phyloP scores from a whole-genome alignment of 2,888 invertebrate genomes.

The Odontocolon sp. region DNA sequence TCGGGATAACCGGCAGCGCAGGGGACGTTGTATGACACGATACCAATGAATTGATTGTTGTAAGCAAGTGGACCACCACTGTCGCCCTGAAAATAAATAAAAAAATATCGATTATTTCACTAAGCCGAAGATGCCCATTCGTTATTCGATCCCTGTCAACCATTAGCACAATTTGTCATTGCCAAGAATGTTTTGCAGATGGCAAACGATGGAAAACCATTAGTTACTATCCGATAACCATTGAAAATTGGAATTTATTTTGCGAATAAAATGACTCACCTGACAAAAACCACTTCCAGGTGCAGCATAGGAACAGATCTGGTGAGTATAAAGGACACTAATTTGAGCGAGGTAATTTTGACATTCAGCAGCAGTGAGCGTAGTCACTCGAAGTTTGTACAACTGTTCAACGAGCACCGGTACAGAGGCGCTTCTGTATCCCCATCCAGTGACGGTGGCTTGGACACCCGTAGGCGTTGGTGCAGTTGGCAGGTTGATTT shows the following conservation, averaged over 20 bases:
- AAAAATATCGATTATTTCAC: background rate
- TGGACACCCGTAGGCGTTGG: background rate
- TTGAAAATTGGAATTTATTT: too few species aligned
- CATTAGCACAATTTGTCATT: too few species aligned
- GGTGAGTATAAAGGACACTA: background rate
- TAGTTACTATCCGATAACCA: too few species aligned
- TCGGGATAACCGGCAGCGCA: constrained; percentile 59
- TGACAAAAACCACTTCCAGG: constrained; percentile 35
- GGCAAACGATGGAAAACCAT: too few species aligned
- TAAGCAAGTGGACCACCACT: constrained; percentile 58
- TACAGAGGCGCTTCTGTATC: background rate
- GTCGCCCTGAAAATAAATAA: constrained; percentile 47
- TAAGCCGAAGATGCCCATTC: too few species aligned
- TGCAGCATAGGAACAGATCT: constrained; percentile 38
- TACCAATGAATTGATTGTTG: constrained; percentile 49
- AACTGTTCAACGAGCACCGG: background rate
- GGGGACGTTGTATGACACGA: constrained; percentile 60
- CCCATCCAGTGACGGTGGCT: constrained; percentile 49
- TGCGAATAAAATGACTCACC: too few species aligned
- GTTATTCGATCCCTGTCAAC: background rate
- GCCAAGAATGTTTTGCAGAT: too few species aligned
- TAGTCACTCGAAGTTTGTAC: constrained; percentile 26
- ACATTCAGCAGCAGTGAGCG: background rate
- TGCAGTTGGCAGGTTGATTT: constrained; percentile 20
- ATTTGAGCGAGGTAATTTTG: background rate